Conservation (phyloP, 2,113 vertebrate genomes). For the Motacilla alba region DNA sequence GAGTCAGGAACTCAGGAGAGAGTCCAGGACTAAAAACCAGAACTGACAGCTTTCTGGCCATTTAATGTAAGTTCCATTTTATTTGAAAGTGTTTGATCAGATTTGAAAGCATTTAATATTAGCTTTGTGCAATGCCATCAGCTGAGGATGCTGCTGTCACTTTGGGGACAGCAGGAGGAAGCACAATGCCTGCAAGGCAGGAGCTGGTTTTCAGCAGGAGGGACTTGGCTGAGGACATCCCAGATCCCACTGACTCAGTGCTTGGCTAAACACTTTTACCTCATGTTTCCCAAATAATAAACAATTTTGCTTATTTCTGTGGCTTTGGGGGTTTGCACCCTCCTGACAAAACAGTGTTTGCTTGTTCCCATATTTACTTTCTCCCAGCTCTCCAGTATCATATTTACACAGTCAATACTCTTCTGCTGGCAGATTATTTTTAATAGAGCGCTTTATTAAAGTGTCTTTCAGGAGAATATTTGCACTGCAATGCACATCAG, state of each 20-base stretch:
- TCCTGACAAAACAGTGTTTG: background rate
- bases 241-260: constrained; percentile 15
- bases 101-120: constrained; percentile 47
- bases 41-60: constrained; percentile 52
- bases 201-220: constrained; percentile 23
- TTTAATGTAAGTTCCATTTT: constrained; percentile 61
- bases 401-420: background rate
- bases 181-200: constrained; percentile 18
- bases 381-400: background rate
- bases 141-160: constrained; percentile 48
- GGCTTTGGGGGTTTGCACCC: background rate
- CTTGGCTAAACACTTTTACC: background rate
- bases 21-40: constrained; percentile 21
- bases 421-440: background rate
- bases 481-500: background rate
- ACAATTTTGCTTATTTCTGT: background rate
- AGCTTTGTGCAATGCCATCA: constrained; percentile 1
- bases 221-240: background rate
- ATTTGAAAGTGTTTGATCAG: constrained; percentile 47
- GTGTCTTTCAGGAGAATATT: background rate
- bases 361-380: background rate
- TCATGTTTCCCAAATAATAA: background rate
- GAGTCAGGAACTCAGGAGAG: constrained; percentile 54
- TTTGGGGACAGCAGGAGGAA: constrained; percentile 13
- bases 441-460: background rate